Evolutionary conservation across 2,888 invertebrate species (phyloP), one percentile per base, ranked within the genome.

Genomic region (Oconnorella tubifera): DNA sequence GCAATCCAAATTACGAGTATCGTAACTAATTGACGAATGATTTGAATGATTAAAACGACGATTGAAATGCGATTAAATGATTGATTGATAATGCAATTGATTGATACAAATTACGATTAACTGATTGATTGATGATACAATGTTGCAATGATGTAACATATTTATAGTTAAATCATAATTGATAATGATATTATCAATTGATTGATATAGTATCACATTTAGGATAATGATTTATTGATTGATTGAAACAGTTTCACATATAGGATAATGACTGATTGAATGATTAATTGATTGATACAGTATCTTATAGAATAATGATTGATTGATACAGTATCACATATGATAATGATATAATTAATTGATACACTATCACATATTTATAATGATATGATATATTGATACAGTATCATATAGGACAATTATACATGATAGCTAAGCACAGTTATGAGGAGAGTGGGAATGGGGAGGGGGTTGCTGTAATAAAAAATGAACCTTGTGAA

Each of bases 391-490:
- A 14, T 6, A 53, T 23, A 14, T 53, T 10, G 57, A 85, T 86
- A 56, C 80, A 94, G 93, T 94, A 94, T 81, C 89, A 87, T 72
- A 88, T 93, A 73, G 94, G 94, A 0, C 94, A 95, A 80, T 85
- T 94, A 66, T 94, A 93, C 81, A 95, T 94, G 94, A 94, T 94
- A 76, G 92, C 93, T 1, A 87, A 93, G 59, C 94, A 95, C 79
- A 93, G 93, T 80, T 88, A 89, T 75, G 93, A 94, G 77, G 92
- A 95, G 78, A 92, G 92, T 0, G 89, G 89, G 70, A 88, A 89
- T 68, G 92, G 92, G 0, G 92, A 93, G 82, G 94, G 94, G 2
- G 93, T 94, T 0, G 93, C 94, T 80, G 92, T 94, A 0, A 86
- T 94, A 6, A 89, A 89, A 67, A 94, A 93, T 81, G 87, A 87